phyloP scores from a whole-genome alignment of 2,113 vertebrate species.

The Spilogale gracilis region DNA sequence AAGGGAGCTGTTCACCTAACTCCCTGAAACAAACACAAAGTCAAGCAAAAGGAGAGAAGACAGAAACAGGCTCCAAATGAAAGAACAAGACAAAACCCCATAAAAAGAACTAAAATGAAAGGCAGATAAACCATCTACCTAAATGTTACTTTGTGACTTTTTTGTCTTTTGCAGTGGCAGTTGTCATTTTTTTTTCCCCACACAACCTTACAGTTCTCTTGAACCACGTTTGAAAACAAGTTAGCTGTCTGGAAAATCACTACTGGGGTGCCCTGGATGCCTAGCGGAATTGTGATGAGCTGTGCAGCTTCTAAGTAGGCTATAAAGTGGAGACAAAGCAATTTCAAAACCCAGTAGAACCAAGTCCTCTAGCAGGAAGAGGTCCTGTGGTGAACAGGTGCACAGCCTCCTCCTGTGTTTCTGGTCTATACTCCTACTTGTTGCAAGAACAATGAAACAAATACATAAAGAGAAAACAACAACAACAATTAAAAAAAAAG shows the following conservation, averaged over 20 bases:
- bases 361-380: background rate
- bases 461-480: background rate
- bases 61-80: background rate
- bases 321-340: background rate
- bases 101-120: background rate
- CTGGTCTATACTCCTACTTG: background rate
- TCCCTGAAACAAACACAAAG: background rate
- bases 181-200: background rate
- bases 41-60: background rate
- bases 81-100: background rate
- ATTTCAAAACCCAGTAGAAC: background rate
- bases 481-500: background rate
- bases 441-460: background rate
- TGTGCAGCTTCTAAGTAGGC: background rate
- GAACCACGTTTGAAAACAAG: background rate
- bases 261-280: background rate
- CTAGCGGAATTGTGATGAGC: background rate
- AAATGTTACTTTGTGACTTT: background rate
- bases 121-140: background rate
- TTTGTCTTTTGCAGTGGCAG: background rate
- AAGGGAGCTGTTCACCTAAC: background rate
- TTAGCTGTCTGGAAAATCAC: background rate
- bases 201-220: background rate
- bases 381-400: background rate
- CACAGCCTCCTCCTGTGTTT: background rate